Base-by-base conservation (phyloP, 2,113 vertebrate species). In the Oreamnos americanus region DNA sequence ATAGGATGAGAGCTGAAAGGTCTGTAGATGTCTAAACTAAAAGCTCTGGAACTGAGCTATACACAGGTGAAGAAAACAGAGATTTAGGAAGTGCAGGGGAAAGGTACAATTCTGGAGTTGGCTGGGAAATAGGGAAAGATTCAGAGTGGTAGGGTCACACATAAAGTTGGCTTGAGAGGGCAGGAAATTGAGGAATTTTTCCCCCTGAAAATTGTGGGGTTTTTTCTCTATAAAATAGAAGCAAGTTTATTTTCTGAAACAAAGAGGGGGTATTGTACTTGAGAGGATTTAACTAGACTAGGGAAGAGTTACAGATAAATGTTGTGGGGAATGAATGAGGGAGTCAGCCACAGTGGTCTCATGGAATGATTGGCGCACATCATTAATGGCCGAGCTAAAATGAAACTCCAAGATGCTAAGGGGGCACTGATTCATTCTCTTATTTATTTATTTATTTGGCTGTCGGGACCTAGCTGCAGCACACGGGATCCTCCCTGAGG, bases 241-340 rank as follows among this genome's bases (percentile, higher is more conserved):
- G 10, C n/a, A 84, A 76, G 15, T 79, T 87, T 84, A 33, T 64
- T 49, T 97, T 92, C 15, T 78, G 26, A 95, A 45, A 60, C 36
- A 30, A 55, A 64, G 43, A 33, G 9, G 2, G 90, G 11, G 2
- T 49, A 53, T 21, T 60, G 6, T 45, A 79, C 14, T 93, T 47
- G 3, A 53, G 57, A 28, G 39, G 26, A 8, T 45, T 79, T 60
- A 86, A 60, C 23, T 89, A 30, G 3, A 53, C n/a, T 62, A 60
- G 21, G 51, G 15, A 43, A 86, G 43, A 53, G 85, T 45, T 94
- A 71, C 55, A 58, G 58, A 45, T 13, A 45, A 76, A 45, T 55
- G 13, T 85, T 55, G 28, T 28, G 12, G 43, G 10, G 43, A 67
- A 36, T 36, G 23, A 57, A 60, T 53, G 60, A 93, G 13, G 43